These are phyloP conservation scores for Corythornis madagascariensis DNA, from an alignment of 2,113 vertebrate genomes.

Conservation along the genomic window DNA sequence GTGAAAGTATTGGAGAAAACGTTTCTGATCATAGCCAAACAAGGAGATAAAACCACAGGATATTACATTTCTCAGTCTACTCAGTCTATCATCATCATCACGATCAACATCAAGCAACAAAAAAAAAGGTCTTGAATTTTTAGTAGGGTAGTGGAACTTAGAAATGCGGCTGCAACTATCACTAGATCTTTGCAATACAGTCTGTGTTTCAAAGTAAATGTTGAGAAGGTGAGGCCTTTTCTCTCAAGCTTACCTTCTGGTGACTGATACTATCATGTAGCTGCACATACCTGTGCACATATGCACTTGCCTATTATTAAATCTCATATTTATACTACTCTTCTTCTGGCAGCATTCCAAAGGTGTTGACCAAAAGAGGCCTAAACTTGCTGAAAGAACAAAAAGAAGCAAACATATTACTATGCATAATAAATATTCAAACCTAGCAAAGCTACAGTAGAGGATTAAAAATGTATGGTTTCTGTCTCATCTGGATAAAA, in stretches of 20 bases:
- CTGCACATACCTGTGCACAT: not conserved
- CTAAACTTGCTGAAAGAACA: not conserved
- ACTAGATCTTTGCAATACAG: not conserved
- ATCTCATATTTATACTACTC: not conserved
- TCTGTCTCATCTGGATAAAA: not conserved
- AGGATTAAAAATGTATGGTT: not conserved
- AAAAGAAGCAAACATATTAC: not conserved
- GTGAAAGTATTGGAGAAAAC: not conserved
- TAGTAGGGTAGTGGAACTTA: not conserved
- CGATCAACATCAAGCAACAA: not conserved
- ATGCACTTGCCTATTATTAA: not conserved
- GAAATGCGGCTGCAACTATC: not conserved
- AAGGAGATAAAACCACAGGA: not conserved
- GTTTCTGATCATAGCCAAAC: not conserved
- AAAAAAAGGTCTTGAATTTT: not conserved
- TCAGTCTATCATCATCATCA: not conserved
- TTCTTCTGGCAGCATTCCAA: not conserved
- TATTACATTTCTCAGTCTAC: slow-evolving; percentile 9
- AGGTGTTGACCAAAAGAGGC: not conserved
- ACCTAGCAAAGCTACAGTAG: not conserved
- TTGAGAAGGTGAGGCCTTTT: not conserved
- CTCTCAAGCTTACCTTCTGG: not conserved
- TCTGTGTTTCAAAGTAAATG: not conserved
- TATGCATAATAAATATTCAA: not conserved
- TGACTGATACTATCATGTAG: not conserved